phyloP scores from a whole-genome alignment of 2,797 vertebrate genomes.

The Dendrocincla tyrannina region DNA sequence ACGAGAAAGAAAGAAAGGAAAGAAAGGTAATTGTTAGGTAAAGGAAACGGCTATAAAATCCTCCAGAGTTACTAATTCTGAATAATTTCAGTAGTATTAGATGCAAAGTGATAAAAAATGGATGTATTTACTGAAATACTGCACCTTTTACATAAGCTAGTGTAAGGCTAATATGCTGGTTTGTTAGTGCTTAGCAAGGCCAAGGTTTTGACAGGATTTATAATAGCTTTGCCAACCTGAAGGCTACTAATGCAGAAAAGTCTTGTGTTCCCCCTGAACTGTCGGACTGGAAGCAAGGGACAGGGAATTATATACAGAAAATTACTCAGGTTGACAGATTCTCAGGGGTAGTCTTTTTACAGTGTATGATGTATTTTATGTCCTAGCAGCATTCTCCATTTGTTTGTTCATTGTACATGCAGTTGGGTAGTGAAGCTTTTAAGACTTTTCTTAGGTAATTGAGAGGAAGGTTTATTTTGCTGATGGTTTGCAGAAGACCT shows the following conservation, averaged over 20 bases:
- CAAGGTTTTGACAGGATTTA: not conserved
- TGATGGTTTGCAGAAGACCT: not conserved
- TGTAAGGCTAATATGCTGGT: not conserved
- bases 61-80: not conserved
- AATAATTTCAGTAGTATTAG: not conserved
- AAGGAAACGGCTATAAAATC: not conserved
- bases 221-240: not conserved
- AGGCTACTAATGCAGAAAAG: not conserved
- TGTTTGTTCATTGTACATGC: not conserved
- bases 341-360: not conserved
- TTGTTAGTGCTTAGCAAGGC: not conserved
- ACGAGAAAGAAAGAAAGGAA: not conserved
- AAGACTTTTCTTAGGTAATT: not conserved
- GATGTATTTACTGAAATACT: not conserved
- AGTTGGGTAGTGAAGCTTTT: not conserved
- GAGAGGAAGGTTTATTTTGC: not conserved
- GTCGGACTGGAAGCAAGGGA: not conserved
- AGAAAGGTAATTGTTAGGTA: not conserved
- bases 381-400: not conserved
- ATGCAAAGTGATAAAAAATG: not conserved
- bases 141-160: slow-evolving; percentile 5
- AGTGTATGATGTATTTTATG: not conserved
- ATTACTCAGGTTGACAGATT: not conserved
- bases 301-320: not conserved
- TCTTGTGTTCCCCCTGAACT: not conserved